Evolutionary conservation across 2,113 vertebrate species (phyloP), one percentile per base, ranked within the genome.

Genomic region (Isichthys henryi): DNA sequence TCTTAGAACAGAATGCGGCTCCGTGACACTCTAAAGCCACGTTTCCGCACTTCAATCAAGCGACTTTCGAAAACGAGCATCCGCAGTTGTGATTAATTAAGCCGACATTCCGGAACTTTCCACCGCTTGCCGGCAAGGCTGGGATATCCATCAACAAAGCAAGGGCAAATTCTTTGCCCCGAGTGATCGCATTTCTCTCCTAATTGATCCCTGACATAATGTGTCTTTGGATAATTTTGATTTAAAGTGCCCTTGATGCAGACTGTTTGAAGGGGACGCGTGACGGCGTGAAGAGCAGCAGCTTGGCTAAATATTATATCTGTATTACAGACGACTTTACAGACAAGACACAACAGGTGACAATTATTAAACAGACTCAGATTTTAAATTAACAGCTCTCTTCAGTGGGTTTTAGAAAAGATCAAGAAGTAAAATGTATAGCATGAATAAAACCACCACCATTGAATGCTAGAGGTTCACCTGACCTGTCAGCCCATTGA

Each of bases 401-500:
- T 80, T 39, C 74, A 39, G 39, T 19, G 74, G 31, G 35, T 43
- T 19, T 77, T 43, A 77, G 5, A 35, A 19, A 43, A 77, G 31
- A 31, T 31, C 31, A 23, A 66, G 21, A 4, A 11, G 23, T 49
- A 46, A 82, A 11, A 88, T 11, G 3, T 7, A n/a, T 7, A 13
- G 31, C 19, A 56, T 52, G n/a, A 66, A 43, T 9, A 85, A 5
- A 62, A 56, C 3, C 27, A 23, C 39, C 17, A 43, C 1, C 11
- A 23, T 0, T 66, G 35, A 6, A 53, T 8, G 13, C 3, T 10
- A 80, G 21, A 3, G 91, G 1, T 2, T 17, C 11, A 1, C 84
- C 96, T 96, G 93, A 99, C 98, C 98, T 92, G 95, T 84, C 31
- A 95, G 94, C 88, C 97, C 97, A 45, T 99, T 99, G 92, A 97